Evolutionary conservation across 2,113 vertebrate genomes (phyloP).

Genomic region (Campylorhamphus procurvoides): DNA sequence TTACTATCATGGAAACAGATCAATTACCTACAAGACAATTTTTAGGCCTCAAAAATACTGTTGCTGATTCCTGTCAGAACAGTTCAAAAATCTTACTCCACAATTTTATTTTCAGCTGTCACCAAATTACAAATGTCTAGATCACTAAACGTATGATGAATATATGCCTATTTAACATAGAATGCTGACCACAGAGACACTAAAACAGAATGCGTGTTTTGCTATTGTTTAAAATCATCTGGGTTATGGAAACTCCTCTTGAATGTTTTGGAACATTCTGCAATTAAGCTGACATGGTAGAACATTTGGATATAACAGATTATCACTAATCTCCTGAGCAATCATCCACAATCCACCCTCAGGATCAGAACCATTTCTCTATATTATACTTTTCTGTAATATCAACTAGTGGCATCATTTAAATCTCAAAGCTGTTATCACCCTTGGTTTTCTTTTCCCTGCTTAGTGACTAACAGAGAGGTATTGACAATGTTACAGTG

Average conservation of each 20-base stretch:
- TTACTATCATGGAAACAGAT: neutral
- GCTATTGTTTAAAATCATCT: neutral
- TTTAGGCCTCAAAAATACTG: neutral
- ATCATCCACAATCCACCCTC: neutral
- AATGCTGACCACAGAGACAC: neutral
- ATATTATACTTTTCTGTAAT: neutral
- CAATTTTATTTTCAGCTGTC: neutral
- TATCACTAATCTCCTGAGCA: neutral
- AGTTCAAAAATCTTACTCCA: neutral
- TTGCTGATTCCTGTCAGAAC: neutral
- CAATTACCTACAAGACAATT: neutral
- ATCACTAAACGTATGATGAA: neutral
- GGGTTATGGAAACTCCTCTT: neutral
- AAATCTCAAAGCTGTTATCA: neutral
- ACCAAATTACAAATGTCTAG: neutral
- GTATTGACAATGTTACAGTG: rapidly evolving
- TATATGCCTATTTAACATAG: neutral
- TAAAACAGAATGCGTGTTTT: neutral
- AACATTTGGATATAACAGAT: neutral
- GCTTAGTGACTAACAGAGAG: neutral
- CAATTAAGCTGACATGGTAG: neutral
- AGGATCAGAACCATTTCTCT: neutral
- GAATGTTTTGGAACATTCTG: neutral
- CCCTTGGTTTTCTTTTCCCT: neutral
- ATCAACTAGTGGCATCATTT: neutral